These are phyloP conservation scores for Fratercula arctica DNA, from an alignment of 2,797 vertebrate genomes.

Conservation along the genomic window DNA sequence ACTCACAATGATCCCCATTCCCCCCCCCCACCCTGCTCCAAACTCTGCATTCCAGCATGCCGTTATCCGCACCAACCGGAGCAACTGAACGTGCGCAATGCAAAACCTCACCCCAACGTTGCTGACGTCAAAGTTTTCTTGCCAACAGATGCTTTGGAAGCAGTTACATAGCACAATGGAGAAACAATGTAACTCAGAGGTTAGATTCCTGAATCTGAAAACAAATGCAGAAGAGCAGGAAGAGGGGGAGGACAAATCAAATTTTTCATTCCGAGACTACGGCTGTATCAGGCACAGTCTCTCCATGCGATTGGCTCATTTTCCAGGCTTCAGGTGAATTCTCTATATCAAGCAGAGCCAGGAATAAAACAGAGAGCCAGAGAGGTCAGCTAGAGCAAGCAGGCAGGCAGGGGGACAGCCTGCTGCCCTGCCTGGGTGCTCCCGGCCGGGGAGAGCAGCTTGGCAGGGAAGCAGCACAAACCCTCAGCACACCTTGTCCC, in stretches of 20 bases:
- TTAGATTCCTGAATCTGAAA: neutral
- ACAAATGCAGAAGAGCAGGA: neutral
- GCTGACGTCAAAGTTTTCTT: neutral
- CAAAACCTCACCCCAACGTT: neutral
- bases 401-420: neutral
- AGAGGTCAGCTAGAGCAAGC: neutral
- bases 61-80: neutral
- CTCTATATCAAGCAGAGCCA: neutral
- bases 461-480: fast-evolving
- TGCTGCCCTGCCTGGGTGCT: fast-evolving
- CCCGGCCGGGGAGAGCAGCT: fast-evolving
- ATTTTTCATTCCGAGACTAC: neutral
- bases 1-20: fast-evolving
- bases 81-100: neutral
- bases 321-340: neutral
- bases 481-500: neutral
- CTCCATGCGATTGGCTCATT: neutral
- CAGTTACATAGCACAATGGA: neutral
- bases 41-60: neutral
- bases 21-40: neutral
- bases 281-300: neutral
- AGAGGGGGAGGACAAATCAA: neutral
- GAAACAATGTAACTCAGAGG: neutral
- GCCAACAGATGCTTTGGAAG: slow-evolving; percentile 33
- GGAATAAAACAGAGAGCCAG: neutral